Evolutionary conservation across 2,888 invertebrate genomes (phyloP), one percentile per base, ranked within the genome.

Genomic region (Drosophila mettleri): DNA sequence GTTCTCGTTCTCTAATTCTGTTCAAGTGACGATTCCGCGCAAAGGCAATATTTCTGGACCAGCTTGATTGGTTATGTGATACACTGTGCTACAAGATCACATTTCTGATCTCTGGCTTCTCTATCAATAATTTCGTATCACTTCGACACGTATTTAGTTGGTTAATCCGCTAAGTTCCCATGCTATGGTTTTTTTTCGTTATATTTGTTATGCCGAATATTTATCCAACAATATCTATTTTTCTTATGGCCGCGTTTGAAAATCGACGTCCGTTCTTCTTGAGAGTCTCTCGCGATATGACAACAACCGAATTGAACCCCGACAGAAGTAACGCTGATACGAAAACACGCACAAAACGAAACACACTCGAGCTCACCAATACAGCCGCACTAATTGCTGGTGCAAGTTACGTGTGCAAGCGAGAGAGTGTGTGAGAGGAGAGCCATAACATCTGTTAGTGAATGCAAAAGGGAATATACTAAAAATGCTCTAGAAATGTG

Each of bases 271-370:
- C 78, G 45, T 52, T 43, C 55, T 49, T 58, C 64, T 61, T 41
- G 73, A 77, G 61, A 64, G 75, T 75, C 49, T 77, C 74, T 72
- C 74, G 78, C 68, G 74, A 63, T 54, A 73, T 74, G 74, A 77
- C 78, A 74, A 74, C 74, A 74, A 74, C 67, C 68, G 74, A 61
- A 58, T 46, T 34, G 41, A 57, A 24, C 29, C 34, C 45, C 60
- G 57, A 63, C 53, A 58, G 34, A 68, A 72, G 63, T 60, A 74
- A 71, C 67, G 72, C 76, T 12, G 1, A 24, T 10, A 45, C 48
- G 57, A 63, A 22, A 41, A 29, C 33, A 55, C 16, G 51, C 51
- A 33, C 41, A 20, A 58, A 39, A 9, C 22, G 39, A 48, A 16
- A 22, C 31, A 33, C 48, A 39, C 54, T 48, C 51, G 51, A 51